These are phyloP conservation scores for Trilocha varians DNA, from an alignment of 2,888 invertebrate species.

Conservation along the genomic window DNA sequence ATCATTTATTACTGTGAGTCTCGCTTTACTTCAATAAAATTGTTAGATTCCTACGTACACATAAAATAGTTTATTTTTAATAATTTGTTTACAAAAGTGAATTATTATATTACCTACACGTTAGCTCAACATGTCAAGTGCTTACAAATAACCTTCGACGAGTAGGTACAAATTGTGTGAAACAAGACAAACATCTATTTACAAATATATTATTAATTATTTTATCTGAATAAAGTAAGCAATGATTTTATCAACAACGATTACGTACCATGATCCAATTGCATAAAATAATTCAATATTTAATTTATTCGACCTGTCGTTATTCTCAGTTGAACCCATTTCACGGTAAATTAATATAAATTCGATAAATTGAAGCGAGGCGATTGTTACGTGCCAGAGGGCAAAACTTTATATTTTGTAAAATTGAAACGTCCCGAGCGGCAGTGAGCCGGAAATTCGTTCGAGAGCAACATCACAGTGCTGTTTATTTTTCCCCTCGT, in stretches of 20 bases:
- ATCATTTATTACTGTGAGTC: not conserved
- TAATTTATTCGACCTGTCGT: not conserved
- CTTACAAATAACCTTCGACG: no score
- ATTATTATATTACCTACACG: no score
- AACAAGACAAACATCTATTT: no score
- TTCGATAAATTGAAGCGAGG: conserved; percentile 26
- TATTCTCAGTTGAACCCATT: not conserved
- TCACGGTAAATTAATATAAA: conserved; percentile 5
- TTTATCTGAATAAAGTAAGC: no score
- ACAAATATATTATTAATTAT: no score
- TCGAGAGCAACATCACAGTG: conserved; percentile 34
- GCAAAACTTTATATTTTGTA: conserved; percentile 45
- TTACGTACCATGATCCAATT: no score
- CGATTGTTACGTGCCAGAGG: conserved; percentile 30
- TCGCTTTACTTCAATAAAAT: not conserved
- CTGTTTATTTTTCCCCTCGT: conserved; percentile 42
- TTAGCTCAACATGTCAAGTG: no score
- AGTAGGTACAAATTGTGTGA: no score
- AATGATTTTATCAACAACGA: no score
- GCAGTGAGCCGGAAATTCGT: conserved; percentile 52
- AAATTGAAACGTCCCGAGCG: conserved; percentile 50
- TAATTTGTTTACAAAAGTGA: no score
- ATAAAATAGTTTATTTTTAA: no score
- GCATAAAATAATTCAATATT: not conserved
- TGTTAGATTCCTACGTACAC: not conserved